A percentile compares a stretch with the other conserved stretches of the same genome.
Evolutionary conservation across 2,797 vertebrate species (phyloP).

Genomic region (Tinamus major): DNA sequence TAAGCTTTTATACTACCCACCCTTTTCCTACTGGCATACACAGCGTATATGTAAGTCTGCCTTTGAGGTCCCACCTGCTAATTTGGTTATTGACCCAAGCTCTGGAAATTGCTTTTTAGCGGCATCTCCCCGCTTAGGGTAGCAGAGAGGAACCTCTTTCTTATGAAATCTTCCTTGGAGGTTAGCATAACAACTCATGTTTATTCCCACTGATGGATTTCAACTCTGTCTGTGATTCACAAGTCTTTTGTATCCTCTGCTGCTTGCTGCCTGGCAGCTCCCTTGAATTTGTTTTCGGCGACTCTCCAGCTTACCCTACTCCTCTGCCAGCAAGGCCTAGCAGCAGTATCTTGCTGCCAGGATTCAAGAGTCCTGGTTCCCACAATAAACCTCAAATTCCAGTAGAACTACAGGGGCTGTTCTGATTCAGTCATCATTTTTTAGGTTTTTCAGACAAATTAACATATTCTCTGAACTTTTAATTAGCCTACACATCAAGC

Average conservation of each 20-base stretch:
- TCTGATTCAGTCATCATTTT: background rate
- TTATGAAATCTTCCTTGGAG: background rate
- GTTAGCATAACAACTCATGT: background rate
- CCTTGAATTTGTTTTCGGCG: background rate
- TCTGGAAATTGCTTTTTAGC: background rate
- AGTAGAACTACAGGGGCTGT: background rate
- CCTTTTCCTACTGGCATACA: accelerated
- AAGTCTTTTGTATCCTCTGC: background rate
- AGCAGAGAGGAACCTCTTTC: background rate
- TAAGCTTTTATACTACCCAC: too few relatives aligned
- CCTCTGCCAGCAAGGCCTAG: background rate
- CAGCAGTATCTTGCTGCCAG: background rate
- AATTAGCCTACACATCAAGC: background rate
- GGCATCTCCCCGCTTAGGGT: background rate
- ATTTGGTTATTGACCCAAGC: background rate
- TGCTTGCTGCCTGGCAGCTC: background rate
- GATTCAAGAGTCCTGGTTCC: background rate
- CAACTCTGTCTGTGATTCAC: background rate
- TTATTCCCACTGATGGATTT: background rate
- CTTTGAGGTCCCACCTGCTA: background rate
- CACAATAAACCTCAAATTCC: background rate
- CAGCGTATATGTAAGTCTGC: background rate
- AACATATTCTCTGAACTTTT: background rate
- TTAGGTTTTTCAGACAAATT: background rate
- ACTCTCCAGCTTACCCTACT: background rate